Conservation (phyloP, 2,797 vertebrate genomes). For the Martes flavigula region DNA sequence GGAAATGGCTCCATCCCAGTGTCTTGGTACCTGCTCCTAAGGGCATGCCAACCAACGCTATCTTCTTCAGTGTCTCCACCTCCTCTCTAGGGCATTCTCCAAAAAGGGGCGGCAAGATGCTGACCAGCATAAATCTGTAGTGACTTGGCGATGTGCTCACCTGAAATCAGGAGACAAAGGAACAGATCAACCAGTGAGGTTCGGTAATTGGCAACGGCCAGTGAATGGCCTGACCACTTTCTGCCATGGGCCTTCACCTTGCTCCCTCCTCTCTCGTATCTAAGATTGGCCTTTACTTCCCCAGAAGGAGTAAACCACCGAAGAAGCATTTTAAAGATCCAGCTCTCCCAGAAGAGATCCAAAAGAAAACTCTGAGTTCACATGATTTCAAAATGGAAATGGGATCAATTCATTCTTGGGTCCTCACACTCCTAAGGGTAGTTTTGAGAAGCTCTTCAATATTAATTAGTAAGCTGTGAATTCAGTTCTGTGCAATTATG, state of each 20-base stretch:
- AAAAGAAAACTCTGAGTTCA: constrained; percentile 79
- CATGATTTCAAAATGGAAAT: constrained; percentile 81
- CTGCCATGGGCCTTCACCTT: background rate
- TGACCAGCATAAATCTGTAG: background rate
- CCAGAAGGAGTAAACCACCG: background rate
- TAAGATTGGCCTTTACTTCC: constrained; percentile 23
- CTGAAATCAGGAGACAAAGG: constrained; percentile 46
- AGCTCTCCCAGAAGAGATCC: constrained; percentile 53
- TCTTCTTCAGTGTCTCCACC: background rate
- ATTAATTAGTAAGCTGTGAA: constrained; percentile 87
- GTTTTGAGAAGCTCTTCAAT: constrained; percentile 83
- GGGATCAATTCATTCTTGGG: constrained; percentile 80
- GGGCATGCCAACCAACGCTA: constrained; percentile 21
- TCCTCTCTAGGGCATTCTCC: constrained; percentile 24
- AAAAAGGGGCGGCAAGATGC: constrained; percentile 35
- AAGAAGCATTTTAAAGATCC: constrained; percentile 71
- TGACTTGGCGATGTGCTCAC: background rate
- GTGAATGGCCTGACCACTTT: background rate
- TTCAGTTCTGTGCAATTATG: constrained; percentile 84
- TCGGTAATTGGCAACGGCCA: background rate
- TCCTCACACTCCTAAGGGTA: constrained; percentile 74
- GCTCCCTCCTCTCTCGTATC: background rate
- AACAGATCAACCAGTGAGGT: background rate
- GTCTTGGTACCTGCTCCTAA: constrained; percentile 65
- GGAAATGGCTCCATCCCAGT: constrained; percentile 64